These are phyloP conservation scores for Erebia epiphron DNA, from an alignment of 2,888 invertebrate genomes.

Conservation along the genomic window DNA sequence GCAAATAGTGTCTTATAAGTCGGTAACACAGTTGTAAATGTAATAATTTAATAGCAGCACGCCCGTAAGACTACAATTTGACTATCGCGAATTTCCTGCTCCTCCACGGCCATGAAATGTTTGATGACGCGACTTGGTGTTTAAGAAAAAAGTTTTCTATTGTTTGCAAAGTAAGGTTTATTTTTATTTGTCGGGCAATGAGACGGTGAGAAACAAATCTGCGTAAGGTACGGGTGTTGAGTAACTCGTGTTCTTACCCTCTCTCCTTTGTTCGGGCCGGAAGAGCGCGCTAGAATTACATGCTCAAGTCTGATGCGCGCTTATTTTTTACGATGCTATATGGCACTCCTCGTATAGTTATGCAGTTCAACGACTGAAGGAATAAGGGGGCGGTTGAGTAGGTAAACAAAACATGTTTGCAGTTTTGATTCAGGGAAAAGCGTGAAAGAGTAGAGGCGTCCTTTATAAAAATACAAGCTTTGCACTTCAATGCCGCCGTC, in stretches of 20 bases:
- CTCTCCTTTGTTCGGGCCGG: constrained; percentile 82
- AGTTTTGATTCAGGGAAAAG: constrained; percentile 62
- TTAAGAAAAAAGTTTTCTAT: constrained; percentile 60
- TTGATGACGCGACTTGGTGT: constrained; percentile 52
- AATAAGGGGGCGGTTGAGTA: constrained; percentile 70
- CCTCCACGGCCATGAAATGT: constrained; percentile 63
- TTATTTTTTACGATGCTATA: constrained; percentile 82
- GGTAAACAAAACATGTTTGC: constrained; percentile 72
- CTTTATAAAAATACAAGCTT: constrained; percentile 44
- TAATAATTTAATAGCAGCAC: constrained; percentile 77
- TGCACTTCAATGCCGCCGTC: constrained; percentile 34
- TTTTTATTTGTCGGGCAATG: constrained; percentile 55
- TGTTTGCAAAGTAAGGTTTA: constrained; percentile 58
- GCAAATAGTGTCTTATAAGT: constrained; percentile 74
- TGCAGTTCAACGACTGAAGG: constrained; percentile 80
- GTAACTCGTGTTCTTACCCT: constrained; percentile 83
- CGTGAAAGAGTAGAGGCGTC: constrained; percentile 46
- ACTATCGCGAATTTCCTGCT: constrained; percentile 82
- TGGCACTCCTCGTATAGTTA: constrained; percentile 79
- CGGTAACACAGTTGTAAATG: constrained; percentile 77
- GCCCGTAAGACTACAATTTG: constrained; percentile 82
- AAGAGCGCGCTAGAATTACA: constrained; percentile 84
- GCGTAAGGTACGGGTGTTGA: constrained; percentile 82
- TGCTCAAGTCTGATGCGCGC: constrained; percentile 82
- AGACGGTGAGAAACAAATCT: constrained; percentile 80